These are phyloP conservation scores for Ptilodon capucinus DNA, from an alignment of 2,888 invertebrate species.

Conservation along the genomic window DNA sequence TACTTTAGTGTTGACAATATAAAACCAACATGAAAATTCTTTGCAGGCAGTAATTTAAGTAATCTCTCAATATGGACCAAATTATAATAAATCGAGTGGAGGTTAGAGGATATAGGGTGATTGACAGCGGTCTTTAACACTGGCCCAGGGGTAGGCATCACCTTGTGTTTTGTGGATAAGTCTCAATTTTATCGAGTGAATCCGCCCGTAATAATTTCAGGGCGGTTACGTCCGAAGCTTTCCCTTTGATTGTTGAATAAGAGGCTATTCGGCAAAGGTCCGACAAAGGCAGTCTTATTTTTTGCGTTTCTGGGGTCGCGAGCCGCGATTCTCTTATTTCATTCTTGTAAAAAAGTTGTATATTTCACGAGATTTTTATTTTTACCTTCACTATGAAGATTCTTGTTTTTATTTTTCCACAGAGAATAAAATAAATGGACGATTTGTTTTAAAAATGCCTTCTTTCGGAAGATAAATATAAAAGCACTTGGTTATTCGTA, in stretches of 20 bases:
- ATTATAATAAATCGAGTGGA: slow-evolving; percentile 71
- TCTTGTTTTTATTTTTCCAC: not conserved
- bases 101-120: slow-evolving; percentile 65
- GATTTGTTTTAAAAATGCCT: not conserved
- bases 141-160: slow-evolving; percentile 50
- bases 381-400: slow-evolving; percentile 1
- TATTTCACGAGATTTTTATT: slow-evolving; percentile 20
- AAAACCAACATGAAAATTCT: slow-evolving; percentile 44
- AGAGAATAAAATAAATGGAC: not conserved
- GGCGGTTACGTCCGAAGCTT: slow-evolving; percentile 44
- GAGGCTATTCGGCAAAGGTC: slow-evolving; percentile 33
- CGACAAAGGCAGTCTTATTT: slow-evolving; percentile 24
- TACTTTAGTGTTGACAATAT: slow-evolving; percentile 25
- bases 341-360: slow-evolving; percentile 32
- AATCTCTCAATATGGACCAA: slow-evolving; percentile 37
- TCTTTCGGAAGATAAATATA: not conserved
- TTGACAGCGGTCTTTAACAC: slow-evolving; percentile 68
- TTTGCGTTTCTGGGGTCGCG: slow-evolving; percentile 26
- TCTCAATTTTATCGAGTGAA: slow-evolving; percentile 58
- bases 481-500: not conserved
- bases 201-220: slow-evolving; percentile 51
- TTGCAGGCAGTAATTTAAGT: slow-evolving; percentile 37
- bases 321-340: slow-evolving; percentile 25
- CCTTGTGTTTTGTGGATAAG: slow-evolving; percentile 58
- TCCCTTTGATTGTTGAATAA: slow-evolving; percentile 35